Evolutionary conservation across 2,888 invertebrate species (phyloP), one percentile per base, ranked within the genome.

Genomic region (Diabrotica balteata): DNA sequence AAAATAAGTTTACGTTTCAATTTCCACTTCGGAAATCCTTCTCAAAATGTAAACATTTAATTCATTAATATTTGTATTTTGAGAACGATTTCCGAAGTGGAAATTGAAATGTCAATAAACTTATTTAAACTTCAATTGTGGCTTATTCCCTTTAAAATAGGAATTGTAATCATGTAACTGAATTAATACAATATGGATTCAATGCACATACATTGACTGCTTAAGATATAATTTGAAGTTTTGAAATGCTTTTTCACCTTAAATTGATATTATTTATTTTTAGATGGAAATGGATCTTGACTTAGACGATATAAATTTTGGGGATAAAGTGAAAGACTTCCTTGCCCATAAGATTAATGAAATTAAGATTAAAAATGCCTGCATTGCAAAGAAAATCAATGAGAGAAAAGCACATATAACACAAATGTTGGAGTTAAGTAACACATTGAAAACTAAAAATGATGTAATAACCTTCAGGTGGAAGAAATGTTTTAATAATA

Each of bases 401-500:
- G 63, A 73, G 44, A 69, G 76, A 10, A 68, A 67, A 66, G 49
- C 69, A 11, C 50, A 68, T 46, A 43, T 67, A 42, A 52, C 55
- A 32, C 50, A 59, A 50, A 57, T 66, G 11, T 44, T 53, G 45
- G 55, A 69, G 52, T 49, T 50, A 51, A 22, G 9, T 22, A 61
- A 60, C 11, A 8, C 17, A 6, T 22, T 11, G 4, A 51, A 60
- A 46, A 54, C 68, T 43, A 68, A 63, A 59, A 63, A 2, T 58
- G 63, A n/a, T 22, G 45, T 57, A 44, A 66, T 69, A 17, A 58
- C 57, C 3, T 54, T 42, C 9, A 55, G 67, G 8, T 80, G 80
- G 79, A 79, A 75, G 47, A 77, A 74, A 62, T 73, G 74, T 50
- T 74, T 75, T 57, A 76, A 79, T 68, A 72, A 67, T 46, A 77